phyloP scores from a whole-genome alignment of 2,113 vertebrate species.

The Poecilia latipinna region DNA sequence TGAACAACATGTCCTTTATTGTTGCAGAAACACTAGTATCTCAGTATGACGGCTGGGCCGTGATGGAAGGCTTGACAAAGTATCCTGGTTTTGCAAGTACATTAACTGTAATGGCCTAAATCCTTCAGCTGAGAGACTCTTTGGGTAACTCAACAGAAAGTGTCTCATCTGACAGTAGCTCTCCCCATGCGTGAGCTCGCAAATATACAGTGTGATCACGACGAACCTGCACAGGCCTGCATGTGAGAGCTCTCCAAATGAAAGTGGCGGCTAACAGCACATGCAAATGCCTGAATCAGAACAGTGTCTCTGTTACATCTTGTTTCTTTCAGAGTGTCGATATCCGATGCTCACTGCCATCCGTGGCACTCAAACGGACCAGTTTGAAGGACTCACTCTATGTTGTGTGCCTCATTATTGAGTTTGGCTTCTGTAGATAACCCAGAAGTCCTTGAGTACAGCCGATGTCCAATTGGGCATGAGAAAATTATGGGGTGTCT shows the following conservation, averaged over 20 bases:
- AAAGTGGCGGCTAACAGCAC: not conserved
- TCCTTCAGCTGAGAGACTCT: constrained; percentile 50
- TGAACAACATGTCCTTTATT: not conserved
- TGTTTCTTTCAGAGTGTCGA: constrained; percentile 22
- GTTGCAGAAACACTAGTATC: not conserved
- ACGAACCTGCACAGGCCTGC: not conserved
- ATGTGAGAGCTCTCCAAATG: constrained; percentile 4
- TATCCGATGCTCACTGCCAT: constrained; percentile 52
- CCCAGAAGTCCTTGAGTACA: not conserved
- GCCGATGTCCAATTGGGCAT: not conserved
- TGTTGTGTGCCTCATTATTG: constrained; percentile 40
- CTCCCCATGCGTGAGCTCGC: constrained; percentile 7
- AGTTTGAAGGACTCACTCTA: constrained; percentile 20
- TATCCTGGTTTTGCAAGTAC: constrained; percentile 18
- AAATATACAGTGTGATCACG: not conserved
- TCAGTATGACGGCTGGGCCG: not conserved
- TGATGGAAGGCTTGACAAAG: not conserved
- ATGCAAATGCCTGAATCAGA: constrained; percentile 14
- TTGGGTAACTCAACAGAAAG: constrained; percentile 50
- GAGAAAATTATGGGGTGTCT: no score
- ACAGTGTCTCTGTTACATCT: constrained; percentile 15
- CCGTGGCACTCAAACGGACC: constrained; percentile 52
- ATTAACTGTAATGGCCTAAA: constrained; percentile 42
- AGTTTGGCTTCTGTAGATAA: not conserved
- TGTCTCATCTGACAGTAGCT: constrained; percentile 16